phyloP scores from a whole-genome alignment of 2,797 vertebrate genomes.

The Crenuchus spilurus region DNA sequence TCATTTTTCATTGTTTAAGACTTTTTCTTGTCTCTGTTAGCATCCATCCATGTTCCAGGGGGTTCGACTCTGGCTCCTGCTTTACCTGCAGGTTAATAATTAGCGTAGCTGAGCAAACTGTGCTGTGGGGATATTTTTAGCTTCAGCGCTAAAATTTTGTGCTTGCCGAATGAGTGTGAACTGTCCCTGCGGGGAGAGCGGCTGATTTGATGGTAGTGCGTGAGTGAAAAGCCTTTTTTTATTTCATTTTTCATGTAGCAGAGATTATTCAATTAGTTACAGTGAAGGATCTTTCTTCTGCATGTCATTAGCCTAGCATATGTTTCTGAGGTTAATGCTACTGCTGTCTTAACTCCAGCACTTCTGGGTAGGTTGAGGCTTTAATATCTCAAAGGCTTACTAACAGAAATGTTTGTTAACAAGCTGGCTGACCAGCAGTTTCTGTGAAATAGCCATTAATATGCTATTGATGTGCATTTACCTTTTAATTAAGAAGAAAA shows the following conservation, averaged over 20 bases:
- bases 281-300: constrained; percentile 4
- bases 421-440: too few relatives aligned
- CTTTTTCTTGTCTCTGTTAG: background rate
- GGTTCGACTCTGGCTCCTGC: background rate
- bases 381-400: too few relatives aligned
- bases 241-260: constrained; percentile 19
- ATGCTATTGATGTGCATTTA: too few relatives aligned
- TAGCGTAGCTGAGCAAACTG: background rate
- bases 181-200: background rate
- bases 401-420: too few relatives aligned
- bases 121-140: constrained; percentile 3
- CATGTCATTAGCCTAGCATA: background rate
- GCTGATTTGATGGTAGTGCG: background rate
- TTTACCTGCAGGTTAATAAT: background rate
- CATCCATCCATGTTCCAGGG: background rate
- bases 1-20: background rate
- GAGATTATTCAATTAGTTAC: constrained; percentile 38
- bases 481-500: too few relatives aligned
- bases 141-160: background rate
- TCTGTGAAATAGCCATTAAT: too few relatives aligned
- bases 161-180: background rate
- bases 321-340: background rate
- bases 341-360: background rate
- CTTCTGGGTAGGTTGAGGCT: too few relatives aligned
- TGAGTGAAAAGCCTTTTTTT: constrained; percentile 7